Evolutionary conservation across 2,797 vertebrate genomes (phyloP).

Genomic region (Poliocrania exsul): DNA sequence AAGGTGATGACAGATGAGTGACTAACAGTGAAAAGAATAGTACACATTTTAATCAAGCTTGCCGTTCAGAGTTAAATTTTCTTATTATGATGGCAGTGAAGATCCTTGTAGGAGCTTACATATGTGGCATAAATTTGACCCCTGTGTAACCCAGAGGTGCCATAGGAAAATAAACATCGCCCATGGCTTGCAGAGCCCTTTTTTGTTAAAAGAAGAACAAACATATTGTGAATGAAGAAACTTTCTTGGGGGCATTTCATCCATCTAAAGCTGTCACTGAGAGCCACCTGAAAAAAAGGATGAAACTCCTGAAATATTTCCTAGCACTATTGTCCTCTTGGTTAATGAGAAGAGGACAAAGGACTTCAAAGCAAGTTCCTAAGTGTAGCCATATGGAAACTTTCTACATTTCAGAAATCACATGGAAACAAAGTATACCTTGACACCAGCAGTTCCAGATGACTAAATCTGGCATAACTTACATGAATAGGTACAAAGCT

Average conservation of each 20-base stretch:
- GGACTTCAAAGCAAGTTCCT: background rate
- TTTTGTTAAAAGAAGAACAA: background rate
- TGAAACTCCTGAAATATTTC: background rate
- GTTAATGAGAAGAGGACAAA: background rate
- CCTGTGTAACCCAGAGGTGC: background rate
- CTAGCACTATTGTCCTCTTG: background rate
- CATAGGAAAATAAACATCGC: background rate
- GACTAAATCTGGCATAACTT: background rate
- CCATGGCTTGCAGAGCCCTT: background rate
- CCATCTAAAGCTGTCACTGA: background rate
- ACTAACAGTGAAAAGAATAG: background rate
- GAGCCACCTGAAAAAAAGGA: background rate
- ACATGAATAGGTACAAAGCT: background rate
- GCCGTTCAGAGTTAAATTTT: background rate
- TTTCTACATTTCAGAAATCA: background rate
- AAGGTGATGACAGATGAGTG: background rate
- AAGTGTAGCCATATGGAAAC: background rate
- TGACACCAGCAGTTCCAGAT: background rate
- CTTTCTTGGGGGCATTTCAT: background rate
- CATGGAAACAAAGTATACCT: background rate
- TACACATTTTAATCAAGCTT: background rate
- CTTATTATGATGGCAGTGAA: background rate
- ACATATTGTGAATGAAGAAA: background rate
- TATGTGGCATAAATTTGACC: background rate
- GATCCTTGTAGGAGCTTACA: background rate